A percentile compares a stretch with the other conserved stretches of the same genome.
phyloP scores from a whole-genome alignment of 2,888 invertebrate species.

The Thymelicus acteon region DNA sequence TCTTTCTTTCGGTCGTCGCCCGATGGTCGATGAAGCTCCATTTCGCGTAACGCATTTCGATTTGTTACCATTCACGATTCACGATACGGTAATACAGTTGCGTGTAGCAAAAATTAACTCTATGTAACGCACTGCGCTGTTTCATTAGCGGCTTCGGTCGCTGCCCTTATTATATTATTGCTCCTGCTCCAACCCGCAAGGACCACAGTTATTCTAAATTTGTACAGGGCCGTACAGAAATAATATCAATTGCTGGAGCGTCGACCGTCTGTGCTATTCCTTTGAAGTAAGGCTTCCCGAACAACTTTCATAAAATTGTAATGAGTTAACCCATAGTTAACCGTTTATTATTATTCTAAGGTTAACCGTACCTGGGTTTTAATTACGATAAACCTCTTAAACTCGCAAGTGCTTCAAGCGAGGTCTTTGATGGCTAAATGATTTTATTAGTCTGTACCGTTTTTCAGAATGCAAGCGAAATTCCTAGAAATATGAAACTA shows the following conservation, averaged over 20 bases:
- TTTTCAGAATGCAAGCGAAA: too few relatives aligned
- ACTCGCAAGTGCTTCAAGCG: too few relatives aligned
- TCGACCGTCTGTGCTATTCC: constrained; percentile 55
- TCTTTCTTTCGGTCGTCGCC: constrained; percentile 65
- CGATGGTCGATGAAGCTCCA: constrained; percentile 76
- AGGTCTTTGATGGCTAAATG: too few relatives aligned
- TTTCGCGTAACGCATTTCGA: constrained; percentile 75
- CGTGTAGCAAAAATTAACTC: constrained; percentile 31
- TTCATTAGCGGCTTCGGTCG: constrained; percentile 32
- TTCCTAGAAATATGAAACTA: too few relatives aligned
- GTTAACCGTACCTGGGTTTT: neutral
- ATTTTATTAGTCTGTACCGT: too few relatives aligned
- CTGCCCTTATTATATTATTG: constrained; percentile 37
- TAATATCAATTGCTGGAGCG: constrained; percentile 68
- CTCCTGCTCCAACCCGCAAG: constrained; percentile 33
- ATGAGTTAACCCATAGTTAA: too few relatives aligned
- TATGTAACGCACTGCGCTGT: constrained; percentile 28
- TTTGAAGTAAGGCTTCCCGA: constrained; percentile 15
- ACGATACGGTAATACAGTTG: constrained; percentile 41
- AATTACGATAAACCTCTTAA: neutral
- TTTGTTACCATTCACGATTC: constrained; percentile 61
- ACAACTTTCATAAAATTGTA: constrained; percentile 7
- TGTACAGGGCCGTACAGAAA: constrained; percentile 60
- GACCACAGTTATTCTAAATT: constrained; percentile 62
- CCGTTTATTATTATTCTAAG: too few relatives aligned